Conservation (phyloP, 2,797 vertebrate genomes). For the Odontamblyopus lacepedii region DNA sequence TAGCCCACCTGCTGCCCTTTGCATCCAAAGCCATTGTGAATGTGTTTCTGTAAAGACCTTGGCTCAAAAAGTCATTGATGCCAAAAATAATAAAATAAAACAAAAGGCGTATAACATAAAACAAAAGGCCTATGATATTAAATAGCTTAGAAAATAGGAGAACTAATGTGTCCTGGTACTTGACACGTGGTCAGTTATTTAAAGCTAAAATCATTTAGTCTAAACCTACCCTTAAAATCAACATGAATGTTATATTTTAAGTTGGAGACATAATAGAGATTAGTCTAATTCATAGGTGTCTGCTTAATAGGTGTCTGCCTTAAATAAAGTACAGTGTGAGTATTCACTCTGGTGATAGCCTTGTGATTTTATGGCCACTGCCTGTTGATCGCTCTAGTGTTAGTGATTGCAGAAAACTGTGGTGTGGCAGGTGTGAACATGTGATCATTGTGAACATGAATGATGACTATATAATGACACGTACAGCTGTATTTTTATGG, state of each 20-base stretch:
- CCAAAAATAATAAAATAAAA: no score
- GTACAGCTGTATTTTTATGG: not conserved
- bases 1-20: no score
- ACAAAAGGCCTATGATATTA: no score
- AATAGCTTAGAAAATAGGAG: no score
- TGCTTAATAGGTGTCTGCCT: not conserved
- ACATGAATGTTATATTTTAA: not conserved
- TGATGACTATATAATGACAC: slow-evolving; percentile 1
- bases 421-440: not conserved
- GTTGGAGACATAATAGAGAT: not conserved
- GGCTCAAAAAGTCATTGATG: no score
- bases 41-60: not conserved
- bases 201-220: not conserved
- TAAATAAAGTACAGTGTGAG: not conserved
- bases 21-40: no score
- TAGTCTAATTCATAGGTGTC: not conserved
- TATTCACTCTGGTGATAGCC: not conserved
- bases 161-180: no score
- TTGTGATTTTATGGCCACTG: slow-evolving; percentile 1
- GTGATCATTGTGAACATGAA: slow-evolving; percentile 6
- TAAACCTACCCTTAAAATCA: not conserved
- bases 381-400: not conserved
- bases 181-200: not conserved
- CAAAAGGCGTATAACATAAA: no score
- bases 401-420: slow-evolving; percentile 9